Evolutionary conservation across 2,888 invertebrate species (phyloP), one percentile per base, ranked within the genome.

Genomic region (Rotaria magnacalcarata): DNA sequence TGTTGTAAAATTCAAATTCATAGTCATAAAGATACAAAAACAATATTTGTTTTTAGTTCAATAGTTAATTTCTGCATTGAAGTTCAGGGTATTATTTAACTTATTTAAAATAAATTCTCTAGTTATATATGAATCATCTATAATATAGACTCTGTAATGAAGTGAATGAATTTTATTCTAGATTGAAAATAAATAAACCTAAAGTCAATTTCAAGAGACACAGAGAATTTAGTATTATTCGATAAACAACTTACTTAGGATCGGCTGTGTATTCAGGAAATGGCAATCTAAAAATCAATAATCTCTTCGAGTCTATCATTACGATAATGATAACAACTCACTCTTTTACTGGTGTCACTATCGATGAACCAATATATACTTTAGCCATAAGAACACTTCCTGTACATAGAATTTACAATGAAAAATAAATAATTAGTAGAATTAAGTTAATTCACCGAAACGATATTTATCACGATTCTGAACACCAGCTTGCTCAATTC

Each of bases 401-500:
- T 80, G 24, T 24, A 47, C 47, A 80, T 5, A n/a, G 6, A 10
- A 67, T 34, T 24, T 7, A 75, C 14, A 14, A 52, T 16, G 52
- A 11, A 52, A 52, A 52, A 52, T 0, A 11, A 43, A 11, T 21
- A 6, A 43, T 8, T 11, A 41, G 43, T 75, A n/a, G 14, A 21
- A 75, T 21, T 47, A 11, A 47, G 0, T n/a, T 14, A 21, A 47
- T 24, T 80, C 47, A 80, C 80, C 80, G 34, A 80, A 80, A 80
- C 80, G 80, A 80, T 80, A 80, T 47, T 80, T 47, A 80, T 80
- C 80, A 21, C 80, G 47, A 80, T 80, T 80, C 7, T 80, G 80
- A 34, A 16, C 43, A 50, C 52, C 34, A 24, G 52, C 60, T 50
- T 86, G 84, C 74, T 86, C 86, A 27, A 86, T 86, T 14, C 86